Conservation (phyloP, 2,888 invertebrate genomes). For the Drosophila suboccidentalis region DNA sequence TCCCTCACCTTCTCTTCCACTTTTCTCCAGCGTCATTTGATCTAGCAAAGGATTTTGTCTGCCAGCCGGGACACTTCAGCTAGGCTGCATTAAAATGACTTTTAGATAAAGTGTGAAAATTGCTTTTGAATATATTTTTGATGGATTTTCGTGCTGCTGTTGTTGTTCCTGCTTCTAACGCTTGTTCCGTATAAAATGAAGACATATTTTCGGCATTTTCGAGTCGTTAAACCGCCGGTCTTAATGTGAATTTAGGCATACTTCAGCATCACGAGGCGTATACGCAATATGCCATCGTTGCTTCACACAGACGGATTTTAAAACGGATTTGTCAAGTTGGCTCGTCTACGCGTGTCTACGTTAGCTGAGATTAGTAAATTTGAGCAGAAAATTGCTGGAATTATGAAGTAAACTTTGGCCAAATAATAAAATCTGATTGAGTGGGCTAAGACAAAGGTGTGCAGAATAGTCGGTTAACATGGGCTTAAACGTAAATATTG, state of each 20-base stretch:
- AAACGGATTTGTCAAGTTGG: slow-evolving; percentile 30
- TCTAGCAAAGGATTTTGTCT: slow-evolving; percentile 52
- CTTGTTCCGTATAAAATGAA: slow-evolving; percentile 42
- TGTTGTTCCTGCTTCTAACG: slow-evolving; percentile 5
- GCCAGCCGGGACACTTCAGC: slow-evolving; percentile 1
- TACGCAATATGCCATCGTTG: slow-evolving; percentile 33
- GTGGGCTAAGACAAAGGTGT: background rate
- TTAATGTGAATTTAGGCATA: slow-evolving; percentile 18
- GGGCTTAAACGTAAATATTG: background rate
- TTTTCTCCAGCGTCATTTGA: background rate
- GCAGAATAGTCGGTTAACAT: too few relatives aligned
- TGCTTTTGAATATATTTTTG: slow-evolving; percentile 67
- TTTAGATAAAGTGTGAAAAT: slow-evolving; percentile 67
- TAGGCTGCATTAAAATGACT: slow-evolving; percentile 65
- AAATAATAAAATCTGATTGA: background rate
- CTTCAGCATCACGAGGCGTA: slow-evolving; percentile 26
- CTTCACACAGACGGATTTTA: slow-evolving; percentile 18
- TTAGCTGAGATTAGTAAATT: slow-evolving; percentile 25
- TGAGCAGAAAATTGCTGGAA: slow-evolving; percentile 18
- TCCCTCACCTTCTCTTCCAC: background rate
- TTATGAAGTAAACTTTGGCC: slow-evolving; percentile 19
- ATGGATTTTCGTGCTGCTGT: slow-evolving; percentile 38
- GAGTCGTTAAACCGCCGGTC: slow-evolving; percentile 52
- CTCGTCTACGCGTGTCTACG: slow-evolving; percentile 15
- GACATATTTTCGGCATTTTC: slow-evolving; percentile 56